Conservation (phyloP, 2,797 vertebrate genomes). For the Coranthus polyacanthus region DNA sequence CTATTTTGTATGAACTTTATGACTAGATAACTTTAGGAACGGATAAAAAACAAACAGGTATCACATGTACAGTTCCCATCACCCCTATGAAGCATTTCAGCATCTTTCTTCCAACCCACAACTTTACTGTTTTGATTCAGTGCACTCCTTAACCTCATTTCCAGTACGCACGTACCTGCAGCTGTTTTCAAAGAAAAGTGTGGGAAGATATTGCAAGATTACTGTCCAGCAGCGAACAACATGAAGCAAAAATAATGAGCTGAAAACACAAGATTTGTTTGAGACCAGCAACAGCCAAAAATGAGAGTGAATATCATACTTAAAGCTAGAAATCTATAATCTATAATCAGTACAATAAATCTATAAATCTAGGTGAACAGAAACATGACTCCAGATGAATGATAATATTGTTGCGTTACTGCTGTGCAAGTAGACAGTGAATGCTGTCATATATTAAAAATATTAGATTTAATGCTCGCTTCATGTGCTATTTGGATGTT, state of each 20-base stretch:
- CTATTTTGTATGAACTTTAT: too few species aligned
- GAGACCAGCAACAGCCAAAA: too few species aligned
- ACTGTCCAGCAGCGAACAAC: not conserved
- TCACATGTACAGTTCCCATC: not conserved
- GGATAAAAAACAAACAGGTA: too few species aligned
- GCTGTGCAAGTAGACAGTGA: not conserved
- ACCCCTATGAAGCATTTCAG: not conserved
- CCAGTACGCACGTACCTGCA: not conserved
- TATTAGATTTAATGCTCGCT: not conserved
- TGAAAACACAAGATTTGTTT: too few species aligned
- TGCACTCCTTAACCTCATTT: not conserved
- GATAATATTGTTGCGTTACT: too few species aligned
- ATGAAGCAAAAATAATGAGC: not conserved
- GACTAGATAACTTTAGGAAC: too few species aligned
- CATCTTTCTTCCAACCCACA: not conserved
- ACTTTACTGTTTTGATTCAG: not conserved
- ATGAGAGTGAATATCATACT: too few species aligned
- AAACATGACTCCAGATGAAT: too few species aligned
- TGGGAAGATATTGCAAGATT: too few species aligned
- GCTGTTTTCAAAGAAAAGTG: not conserved
- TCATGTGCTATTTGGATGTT: not conserved
- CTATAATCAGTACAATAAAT: too few species aligned
- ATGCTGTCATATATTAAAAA: not conserved
- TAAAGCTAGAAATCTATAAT: too few species aligned
- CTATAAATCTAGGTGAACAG: too few species aligned